Evolutionary conservation across 2,797 vertebrate genomes (phyloP), one percentile per base, ranked within the genome.

Genomic region (Gambusia yucatana): DNA sequence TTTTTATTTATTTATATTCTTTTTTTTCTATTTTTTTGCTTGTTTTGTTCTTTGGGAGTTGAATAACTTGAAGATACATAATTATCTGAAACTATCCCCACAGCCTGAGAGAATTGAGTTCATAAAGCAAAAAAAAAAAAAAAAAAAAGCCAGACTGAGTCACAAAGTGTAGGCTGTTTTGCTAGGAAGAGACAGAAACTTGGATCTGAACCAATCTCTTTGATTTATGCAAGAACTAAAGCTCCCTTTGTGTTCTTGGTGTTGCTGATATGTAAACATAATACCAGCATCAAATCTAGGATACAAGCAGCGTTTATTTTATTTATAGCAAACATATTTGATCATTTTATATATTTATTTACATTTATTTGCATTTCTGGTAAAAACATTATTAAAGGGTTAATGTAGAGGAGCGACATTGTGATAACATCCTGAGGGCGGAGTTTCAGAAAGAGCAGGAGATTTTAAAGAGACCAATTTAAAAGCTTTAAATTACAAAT

Each of bases 121-220:
- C 82, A 84, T 84, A 81, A 87, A 89, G 82, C 84, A 48, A 86
- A 52, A 80, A 77, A 59, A 79, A 61, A 89, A 86, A 48, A 86
- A 52, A 80, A 77, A 59, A 79, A 61, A 89, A 86, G 74, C 69
- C 72, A 44, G 77, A 80, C 81, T 92, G 92, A 93, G 86, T 93
- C 91, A 93, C 46, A 65, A 55, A 50, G 86, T 86, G 92, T 87
- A 82, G 90, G 89, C 80, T 89, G 79, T 77, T 86, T 43, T 77
- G n/a, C 81, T 77, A 81, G 81, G 79, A 75, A 89, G 73, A 85
- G 81, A 84, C 7, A 25, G 80, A 81, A 86, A 87, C 73, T 17
- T 82, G 77, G 63, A 76, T 82, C 85, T 72, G 78, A 80, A 44
- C 61, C 77, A 73, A 79, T 90, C 77, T 85, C 79, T 72, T 72